phyloP scores from a whole-genome alignment of 2,113 vertebrate genomes.

The Saguinus imperator region DNA sequence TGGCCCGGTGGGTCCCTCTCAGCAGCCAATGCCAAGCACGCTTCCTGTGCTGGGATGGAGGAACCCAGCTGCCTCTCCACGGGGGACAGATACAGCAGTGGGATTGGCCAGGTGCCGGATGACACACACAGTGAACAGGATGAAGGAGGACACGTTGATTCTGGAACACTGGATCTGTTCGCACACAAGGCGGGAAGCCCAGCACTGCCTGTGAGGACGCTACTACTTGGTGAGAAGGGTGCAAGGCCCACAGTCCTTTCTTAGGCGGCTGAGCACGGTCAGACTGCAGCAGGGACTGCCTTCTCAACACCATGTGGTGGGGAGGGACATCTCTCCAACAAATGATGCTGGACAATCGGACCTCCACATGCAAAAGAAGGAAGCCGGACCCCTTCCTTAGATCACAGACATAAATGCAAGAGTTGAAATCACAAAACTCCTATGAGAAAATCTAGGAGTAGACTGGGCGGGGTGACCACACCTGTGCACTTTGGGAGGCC shows the following conservation, averaged over 20 bases:
- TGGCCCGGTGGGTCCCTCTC: background rate
- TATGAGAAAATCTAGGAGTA: background rate
- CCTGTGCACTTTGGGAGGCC: no score
- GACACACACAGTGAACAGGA: background rate
- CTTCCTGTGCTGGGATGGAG: background rate
- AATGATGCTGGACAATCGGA: rapidly evolving
- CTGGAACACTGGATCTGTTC: rapidly evolving
- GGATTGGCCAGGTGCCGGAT: background rate
- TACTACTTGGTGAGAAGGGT: no score
- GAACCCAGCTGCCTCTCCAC: no score
- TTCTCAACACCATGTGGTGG: no score
- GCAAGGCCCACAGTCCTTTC: background rate
- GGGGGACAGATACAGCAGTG: background rate
- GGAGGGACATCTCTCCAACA: background rate
- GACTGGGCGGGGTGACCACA: no score
- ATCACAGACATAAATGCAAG: background rate
- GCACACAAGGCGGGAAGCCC: background rate
- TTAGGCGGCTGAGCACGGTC: background rate
- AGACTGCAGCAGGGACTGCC: no score
- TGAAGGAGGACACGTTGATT: background rate
- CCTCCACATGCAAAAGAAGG: no score
- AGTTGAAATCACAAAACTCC: background rate
- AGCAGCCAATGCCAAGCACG: background rate
- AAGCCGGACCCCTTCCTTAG: background rate
- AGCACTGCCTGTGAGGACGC: no score